Percentiles rank a stretch among this genome's conserved stretches.
Evolutionary conservation across 2,888 invertebrate genomes (phyloP).

Genomic region (Eupithecia abbreviata): DNA sequence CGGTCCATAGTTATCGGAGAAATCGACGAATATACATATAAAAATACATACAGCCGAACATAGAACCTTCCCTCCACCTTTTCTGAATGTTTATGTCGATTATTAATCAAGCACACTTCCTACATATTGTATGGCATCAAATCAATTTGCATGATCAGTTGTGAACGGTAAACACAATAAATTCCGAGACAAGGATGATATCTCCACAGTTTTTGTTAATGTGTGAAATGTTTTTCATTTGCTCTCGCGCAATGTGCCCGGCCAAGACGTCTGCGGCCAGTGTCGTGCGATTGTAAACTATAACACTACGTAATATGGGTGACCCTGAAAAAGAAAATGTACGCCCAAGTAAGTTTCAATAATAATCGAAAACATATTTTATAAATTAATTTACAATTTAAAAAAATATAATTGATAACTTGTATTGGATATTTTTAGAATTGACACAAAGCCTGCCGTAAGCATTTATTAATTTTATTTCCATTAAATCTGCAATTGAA

Average conservation of each 20-base stretch:
- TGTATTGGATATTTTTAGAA: neutral
- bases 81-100: too few relatives aligned
- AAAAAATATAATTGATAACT: neutral
- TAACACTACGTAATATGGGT: slow-evolving; percentile 45
- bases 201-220: slow-evolving; percentile 28
- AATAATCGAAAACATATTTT: neutral
- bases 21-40: too few relatives aligned
- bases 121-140: neutral
- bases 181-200: neutral
- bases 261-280: slow-evolving; percentile 22
- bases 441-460: neutral
- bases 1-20: too few relatives aligned
- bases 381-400: neutral
- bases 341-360: slow-evolving; percentile 55
- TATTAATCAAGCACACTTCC: neutral
- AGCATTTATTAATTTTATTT: neutral
- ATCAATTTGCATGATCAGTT: neutral
- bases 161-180: neutral
- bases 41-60: too few relatives aligned
- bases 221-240: slow-evolving; percentile 22
- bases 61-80: too few relatives aligned
- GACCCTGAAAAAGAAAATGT: slow-evolving; percentile 46
- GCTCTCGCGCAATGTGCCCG: slow-evolving; percentile 8
- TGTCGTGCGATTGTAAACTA: slow-evolving; percentile 24
- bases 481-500: neutral